Base-by-base conservation (phyloP, 2,797 vertebrate species). In the Fratercula arctica region DNA sequence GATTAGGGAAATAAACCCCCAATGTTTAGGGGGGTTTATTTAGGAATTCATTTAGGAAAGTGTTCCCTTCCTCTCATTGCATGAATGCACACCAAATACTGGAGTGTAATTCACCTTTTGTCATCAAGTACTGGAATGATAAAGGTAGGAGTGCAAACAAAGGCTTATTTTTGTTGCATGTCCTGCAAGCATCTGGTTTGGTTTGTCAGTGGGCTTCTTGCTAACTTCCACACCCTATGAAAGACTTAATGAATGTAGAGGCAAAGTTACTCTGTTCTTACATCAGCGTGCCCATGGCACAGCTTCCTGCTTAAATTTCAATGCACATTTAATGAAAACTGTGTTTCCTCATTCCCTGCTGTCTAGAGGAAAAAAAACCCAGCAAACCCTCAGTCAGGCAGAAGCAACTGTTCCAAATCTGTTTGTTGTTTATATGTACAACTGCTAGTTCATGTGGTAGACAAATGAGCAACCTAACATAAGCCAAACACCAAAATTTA, bases 341-440 rank as follows among this genome's bases (percentile, higher is more conserved):
- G 9, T 45, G 5, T 60, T 90, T 89, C 41, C 70, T 88, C 11
- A 5, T 68, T 91, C 54, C 29, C 54, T 89, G 51, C 43, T 85
- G 11, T 79, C 37, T 54, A 17, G 50, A 29, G 39, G 39, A 9
- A 46, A 33, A 39, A 24, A 57, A 35, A 8, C 6, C 20, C 5
- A 39, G 39, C 28, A 63, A 87, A 53, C 2, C 20, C 61, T 70
- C 70, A 59, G 43, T 48, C 45, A 54, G 66, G 51, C 66, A 76
- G 60, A 82, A 94, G 35, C 85, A 95, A 53, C 70, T 85, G 66
- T 78, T 93, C 50, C 83, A 69, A 78, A 63, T 88, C 37, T 83
- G 28, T 86, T 64, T 95, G 46, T 75, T 92, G 72, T 89, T 93
- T 87, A 25, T 87, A 59, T 35, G 39, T 41, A 39, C 37, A 85